Percentiles rank a stretch among this genome's conserved stretches.
These are phyloP conservation scores for Presbytis comata DNA, from an alignment of 2,797 vertebrate genomes.

Conservation along the genomic window DNA sequence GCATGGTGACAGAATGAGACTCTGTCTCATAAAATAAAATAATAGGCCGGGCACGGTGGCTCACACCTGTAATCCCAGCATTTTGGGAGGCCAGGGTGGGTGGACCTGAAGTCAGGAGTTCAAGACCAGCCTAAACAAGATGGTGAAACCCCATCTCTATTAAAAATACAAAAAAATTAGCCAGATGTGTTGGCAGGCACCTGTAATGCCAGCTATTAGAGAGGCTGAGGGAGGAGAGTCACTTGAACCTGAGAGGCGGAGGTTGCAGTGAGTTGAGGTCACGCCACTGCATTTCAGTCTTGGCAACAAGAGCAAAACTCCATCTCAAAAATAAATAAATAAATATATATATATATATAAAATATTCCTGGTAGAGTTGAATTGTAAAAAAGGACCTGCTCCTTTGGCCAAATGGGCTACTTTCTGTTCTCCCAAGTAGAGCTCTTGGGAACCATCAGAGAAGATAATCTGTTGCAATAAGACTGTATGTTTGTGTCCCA, in stretches of 20 bases:
- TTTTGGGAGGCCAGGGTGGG: background rate
- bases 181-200: rapidly evolving
- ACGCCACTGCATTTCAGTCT: background rate
- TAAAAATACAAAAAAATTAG: background rate
- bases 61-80: background rate
- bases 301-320: background rate
- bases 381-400: background rate
- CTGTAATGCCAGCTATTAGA: background rate
- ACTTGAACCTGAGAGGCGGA: background rate
- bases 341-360: too few species aligned
- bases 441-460: background rate
- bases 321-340: background rate
- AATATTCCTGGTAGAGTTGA: background rate
- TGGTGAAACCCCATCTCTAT: background rate
- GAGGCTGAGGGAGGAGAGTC: background rate
- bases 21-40: background rate
- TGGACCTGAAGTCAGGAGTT: background rate
- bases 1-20: background rate
- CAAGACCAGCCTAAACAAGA: background rate
- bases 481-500: background rate
- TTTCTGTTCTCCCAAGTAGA: background rate
- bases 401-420: background rate
- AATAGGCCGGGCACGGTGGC: background rate
- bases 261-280: background rate
- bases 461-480: background rate